Base-by-base conservation (phyloP, 2,888 invertebrate species). In the Eupithecia dodoneata region DNA sequence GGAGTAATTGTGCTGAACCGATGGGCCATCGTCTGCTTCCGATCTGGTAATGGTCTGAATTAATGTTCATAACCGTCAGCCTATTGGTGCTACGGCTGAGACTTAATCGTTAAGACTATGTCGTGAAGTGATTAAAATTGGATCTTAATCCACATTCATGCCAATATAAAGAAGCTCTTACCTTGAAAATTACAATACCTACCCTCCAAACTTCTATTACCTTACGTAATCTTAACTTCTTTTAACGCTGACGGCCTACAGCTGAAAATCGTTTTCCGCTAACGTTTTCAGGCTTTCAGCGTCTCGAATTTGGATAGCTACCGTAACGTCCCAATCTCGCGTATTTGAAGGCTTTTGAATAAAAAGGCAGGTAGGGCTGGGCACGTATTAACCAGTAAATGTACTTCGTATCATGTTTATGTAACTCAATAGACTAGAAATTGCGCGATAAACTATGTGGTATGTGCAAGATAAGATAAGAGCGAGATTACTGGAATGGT, bases 1-100 rank as follows among this genome's bases (percentile, higher is more conserved):
- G 88, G 92, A 87, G 90, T 88, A 90, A 93, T 92, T 91, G 92
- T 91, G 86, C 85, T 84, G 89, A 91, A 91, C 90, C 92, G 90
- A 91, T 90, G 90, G 87, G 82, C 80, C 85, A 88, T 90, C 85
- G 83, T 85, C 82, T 86, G 86, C 87, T 89, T 91, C 90, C 91
- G 90, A 88, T 84, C 82, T 80, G 83, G 83, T 90, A 92, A 91
- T 90, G 89, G 83, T 81, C 79, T 79, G 80, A 82, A 83, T 82
- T 80, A 74, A 76, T 73, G 81, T 80, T 82, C 80, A 79, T 80
- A 81, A 78, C 74, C 72, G 47, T 70, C 73, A 13, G 41, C 66
- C 42, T 4, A 13, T 67, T n/a, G 67, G 41, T 67, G 30, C 47
- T 18, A 55, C 15, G 70, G 52, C 30, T 65, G n/a, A 41, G 49